A percentile compares a stretch with the other conserved stretches of the same genome.
Conservation (phyloP, 2,888 invertebrate genomes). For the Apodemia zela region DNA sequence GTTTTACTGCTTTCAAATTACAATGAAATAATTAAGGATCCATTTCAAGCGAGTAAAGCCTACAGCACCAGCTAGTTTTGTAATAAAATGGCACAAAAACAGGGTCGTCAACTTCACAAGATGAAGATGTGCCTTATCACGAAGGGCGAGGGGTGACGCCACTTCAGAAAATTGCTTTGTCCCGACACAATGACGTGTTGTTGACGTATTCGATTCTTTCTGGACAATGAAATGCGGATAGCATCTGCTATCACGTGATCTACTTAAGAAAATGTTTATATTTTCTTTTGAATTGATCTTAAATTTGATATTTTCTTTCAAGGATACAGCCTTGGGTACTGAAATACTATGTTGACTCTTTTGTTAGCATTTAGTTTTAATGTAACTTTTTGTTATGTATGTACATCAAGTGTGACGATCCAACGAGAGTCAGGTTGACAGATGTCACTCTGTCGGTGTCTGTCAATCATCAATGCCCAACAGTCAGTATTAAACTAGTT, state of each 20-base stretch:
- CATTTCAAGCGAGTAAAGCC: background rate
- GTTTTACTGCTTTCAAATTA: too few relatives aligned
- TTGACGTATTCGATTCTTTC: slow-evolving; percentile 15
- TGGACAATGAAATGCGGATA: slow-evolving; percentile 15
- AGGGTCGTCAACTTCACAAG: slow-evolving; percentile 15
- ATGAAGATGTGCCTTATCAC: slow-evolving; percentile 37
- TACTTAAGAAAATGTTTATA: slow-evolving; percentile 14
- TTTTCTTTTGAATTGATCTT: background rate
- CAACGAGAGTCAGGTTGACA: too few relatives aligned
- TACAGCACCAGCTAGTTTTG: background rate
- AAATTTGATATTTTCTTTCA: background rate
- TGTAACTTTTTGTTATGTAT: too few relatives aligned
- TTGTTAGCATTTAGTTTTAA: too few relatives aligned
- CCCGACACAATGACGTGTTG: slow-evolving; percentile 37
- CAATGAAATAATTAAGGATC: background rate
- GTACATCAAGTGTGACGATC: too few relatives aligned
- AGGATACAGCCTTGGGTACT: too few relatives aligned
- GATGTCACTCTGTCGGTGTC: too few relatives aligned
- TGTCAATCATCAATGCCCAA: too few relatives aligned
- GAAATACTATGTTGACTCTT: too few relatives aligned
- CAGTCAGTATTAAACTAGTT: too few relatives aligned
- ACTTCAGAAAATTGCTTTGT: slow-evolving; percentile 40
- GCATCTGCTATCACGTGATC: slow-evolving; percentile 14
- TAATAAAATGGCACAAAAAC: slow-evolving; percentile 5
- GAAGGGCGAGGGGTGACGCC: slow-evolving; percentile 32